Conservation (phyloP, 1,140 invertebrate genomes). For the Mylabris phalerata region DNA sequence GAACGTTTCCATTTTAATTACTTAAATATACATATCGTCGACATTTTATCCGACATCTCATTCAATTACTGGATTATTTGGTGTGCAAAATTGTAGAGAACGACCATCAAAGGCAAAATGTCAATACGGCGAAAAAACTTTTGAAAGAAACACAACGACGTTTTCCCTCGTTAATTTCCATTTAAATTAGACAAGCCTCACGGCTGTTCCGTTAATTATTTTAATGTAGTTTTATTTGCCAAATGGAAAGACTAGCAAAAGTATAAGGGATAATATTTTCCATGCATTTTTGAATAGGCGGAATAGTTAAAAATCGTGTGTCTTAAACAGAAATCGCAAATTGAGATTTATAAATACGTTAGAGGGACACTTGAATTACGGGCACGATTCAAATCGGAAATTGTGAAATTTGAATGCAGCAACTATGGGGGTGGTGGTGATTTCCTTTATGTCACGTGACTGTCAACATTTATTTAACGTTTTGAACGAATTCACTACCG, state of each 20-base stretch:
- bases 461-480: constrained; percentile 11
- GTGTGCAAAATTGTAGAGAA: too few relatives aligned
- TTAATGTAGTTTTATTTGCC: background rate
- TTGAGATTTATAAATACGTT: constrained; percentile 34
- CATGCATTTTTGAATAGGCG: too few relatives aligned
- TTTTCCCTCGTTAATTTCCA: constrained; percentile 1
- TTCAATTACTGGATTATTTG: too few relatives aligned
- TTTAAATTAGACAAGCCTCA: constrained; percentile 10
- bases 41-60: too few relatives aligned
- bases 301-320: too few relatives aligned
- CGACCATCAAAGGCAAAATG: too few relatives aligned
- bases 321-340: background rate
- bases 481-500: too few relatives aligned
- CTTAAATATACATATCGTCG: too few relatives aligned
- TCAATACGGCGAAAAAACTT: too few relatives aligned
- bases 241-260: too few relatives aligned
- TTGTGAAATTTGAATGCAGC: constrained; percentile 38
- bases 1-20: too few relatives aligned
- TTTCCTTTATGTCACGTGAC: constrained; percentile 32
- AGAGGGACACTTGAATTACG: constrained; percentile 33
- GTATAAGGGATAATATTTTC: background rate
- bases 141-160: too few relatives aligned
- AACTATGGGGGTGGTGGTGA: constrained; percentile 22
- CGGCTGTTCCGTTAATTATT: constrained; percentile 5
- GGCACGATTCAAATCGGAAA: constrained; percentile 37